These are phyloP conservation scores for Hemiprocne comata DNA, from an alignment of 2,113 vertebrate species.

Conservation along the genomic window DNA sequence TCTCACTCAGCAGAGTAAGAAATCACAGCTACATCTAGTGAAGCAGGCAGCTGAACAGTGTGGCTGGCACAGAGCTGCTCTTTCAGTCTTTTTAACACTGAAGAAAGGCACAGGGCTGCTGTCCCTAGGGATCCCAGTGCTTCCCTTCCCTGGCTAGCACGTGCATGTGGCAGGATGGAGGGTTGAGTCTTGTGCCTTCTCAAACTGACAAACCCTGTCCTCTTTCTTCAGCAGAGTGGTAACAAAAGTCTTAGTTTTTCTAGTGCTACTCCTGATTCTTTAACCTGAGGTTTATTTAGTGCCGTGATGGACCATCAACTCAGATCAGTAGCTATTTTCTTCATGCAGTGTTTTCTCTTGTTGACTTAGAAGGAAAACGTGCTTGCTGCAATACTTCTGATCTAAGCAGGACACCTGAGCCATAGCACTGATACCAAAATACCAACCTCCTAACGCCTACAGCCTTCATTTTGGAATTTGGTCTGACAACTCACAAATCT, in stretches of 20 bases:
- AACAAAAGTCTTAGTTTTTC: neutral
- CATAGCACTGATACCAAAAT: neutral
- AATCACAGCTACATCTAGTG: neutral
- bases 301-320: neutral
- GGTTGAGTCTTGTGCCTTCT: neutral
- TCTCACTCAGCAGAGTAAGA: neutral
- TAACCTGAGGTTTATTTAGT: neutral
- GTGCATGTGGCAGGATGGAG: rapidly evolving
- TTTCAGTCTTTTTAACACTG: neutral
- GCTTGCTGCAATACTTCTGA: neutral
- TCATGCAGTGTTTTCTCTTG: neutral
- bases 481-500: neutral
- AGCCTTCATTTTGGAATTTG: neutral
- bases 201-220: neutral
- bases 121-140: too few relatives aligned
- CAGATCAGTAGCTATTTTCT: neutral
- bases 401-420: neutral
- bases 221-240: neutral
- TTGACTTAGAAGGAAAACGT: neutral
- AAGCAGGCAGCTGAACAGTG: neutral
- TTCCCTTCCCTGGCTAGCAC: neutral
- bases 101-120: neutral
- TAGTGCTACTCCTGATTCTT: neutral
- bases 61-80: neutral
- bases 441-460: neutral